Conservation (phyloP, 2,113 vertebrate genomes). For the Gobiocypris rarus region DNA sequence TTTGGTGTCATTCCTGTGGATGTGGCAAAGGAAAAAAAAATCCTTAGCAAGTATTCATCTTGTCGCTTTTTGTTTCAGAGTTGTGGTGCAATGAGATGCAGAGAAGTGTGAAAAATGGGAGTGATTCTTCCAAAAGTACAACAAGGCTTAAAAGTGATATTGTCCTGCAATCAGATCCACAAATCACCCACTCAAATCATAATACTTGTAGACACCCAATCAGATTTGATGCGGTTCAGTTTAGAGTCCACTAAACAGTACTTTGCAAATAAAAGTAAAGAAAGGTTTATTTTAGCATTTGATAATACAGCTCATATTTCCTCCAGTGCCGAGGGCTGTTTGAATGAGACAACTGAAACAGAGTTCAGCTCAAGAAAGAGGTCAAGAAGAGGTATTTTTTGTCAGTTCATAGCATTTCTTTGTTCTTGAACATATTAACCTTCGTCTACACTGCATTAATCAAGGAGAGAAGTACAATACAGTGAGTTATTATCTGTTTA, state of each 20-base stretch:
- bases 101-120: not conserved
- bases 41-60: not conserved
- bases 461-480: not conserved
- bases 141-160: not conserved
- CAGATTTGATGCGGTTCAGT: not conserved
- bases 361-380: not conserved
- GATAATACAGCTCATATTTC: not conserved
- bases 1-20: constrained; percentile 26
- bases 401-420: not conserved
- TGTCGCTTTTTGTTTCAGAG: constrained; percentile 15
- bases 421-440: constrained; percentile 9
- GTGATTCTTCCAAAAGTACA: not conserved
- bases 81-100: constrained; percentile 7
- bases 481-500: not conserved
- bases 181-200: not conserved
- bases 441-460: not conserved
- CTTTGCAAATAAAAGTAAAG: not conserved
- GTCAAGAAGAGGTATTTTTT: constrained; percentile 27
- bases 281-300: not conserved
- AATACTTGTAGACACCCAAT: not conserved
- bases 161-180: not conserved
- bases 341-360: not conserved
- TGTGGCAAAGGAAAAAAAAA: constrained; percentile 7
- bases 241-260: not conserved
- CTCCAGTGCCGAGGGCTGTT: not conserved